Conservation (phyloP, 2,113 vertebrate genomes). For the Microtus oregoni region DNA sequence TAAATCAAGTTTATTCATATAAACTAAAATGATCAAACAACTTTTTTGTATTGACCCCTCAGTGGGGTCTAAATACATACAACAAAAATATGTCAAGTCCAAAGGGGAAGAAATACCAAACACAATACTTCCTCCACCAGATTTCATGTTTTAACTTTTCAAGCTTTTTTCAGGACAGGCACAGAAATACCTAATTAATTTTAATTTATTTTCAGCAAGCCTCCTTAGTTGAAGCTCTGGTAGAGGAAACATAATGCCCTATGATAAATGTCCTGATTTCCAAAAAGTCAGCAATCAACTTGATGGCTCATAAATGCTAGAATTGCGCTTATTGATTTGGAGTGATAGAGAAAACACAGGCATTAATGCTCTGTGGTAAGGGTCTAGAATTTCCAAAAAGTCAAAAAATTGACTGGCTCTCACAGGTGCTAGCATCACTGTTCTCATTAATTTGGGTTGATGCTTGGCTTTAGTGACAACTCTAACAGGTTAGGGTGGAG, state of each 20-base stretch:
- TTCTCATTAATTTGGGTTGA: not conserved
- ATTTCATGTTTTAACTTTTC: not conserved
- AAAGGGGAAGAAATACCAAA: not conserved
- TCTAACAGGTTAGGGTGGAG: not conserved
- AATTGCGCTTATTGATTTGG: conserved; percentile 2
- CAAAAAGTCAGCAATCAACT: not conserved
- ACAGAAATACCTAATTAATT: not conserved
- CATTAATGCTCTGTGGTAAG: not conserved
- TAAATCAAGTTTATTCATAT: too few species aligned
- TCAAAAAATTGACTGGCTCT: not conserved
- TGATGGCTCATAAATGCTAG: not conserved
- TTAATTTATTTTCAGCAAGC: conserved; percentile 28
- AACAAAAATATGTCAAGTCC: not conserved
- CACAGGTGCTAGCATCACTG: not conserved
- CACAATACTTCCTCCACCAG: not conserved
- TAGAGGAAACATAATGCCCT: not conserved
- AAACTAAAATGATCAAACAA: conserved; percentile 39
- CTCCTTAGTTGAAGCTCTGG: not conserved
- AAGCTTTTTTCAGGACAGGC: not conserved
- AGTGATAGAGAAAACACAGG: not conserved
- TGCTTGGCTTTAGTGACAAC: not conserved
- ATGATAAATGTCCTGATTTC: not conserved
- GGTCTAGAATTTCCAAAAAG: not conserved
- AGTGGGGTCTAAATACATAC: not conserved
- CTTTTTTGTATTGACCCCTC: conserved; percentile 2